Evolutionary conservation across 2,113 vertebrate genomes (phyloP).

Genomic region (Coptodon rendalli): DNA sequence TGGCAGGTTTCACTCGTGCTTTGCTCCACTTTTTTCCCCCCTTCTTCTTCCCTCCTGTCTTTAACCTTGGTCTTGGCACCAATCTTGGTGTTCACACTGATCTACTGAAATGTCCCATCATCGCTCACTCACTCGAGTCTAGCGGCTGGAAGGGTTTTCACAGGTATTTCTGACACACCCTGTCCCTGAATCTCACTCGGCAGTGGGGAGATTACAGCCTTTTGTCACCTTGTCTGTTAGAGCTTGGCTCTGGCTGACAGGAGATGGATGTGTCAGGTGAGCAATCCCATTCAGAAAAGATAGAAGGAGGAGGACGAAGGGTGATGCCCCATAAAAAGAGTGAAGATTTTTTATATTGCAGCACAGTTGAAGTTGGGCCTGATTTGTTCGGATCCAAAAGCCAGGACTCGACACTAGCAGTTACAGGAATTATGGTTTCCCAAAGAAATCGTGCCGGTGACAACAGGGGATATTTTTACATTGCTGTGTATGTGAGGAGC

Average conservation of each 20-base stretch:
- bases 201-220: constrained; percentile 64
- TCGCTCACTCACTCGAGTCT: constrained; percentile 57
- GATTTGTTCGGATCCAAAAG: not conserved
- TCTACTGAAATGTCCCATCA: constrained; percentile 69
- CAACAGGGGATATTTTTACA: not conserved
- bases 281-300: constrained; percentile 30
- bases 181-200: constrained; percentile 48
- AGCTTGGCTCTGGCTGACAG: constrained; percentile 42
- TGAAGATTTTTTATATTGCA: constrained; percentile 15
- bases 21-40: not conserved
- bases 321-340: not conserved
- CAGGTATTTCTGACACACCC: constrained; percentile 70
- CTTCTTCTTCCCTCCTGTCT: not conserved
- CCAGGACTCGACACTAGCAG: not conserved
- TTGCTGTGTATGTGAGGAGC: not conserved
- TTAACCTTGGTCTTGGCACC: constrained; percentile 48
- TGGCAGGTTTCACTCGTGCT: constrained; percentile 38
- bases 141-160: constrained; percentile 42
- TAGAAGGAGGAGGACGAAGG: not conserved
- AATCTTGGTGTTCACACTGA: constrained; percentile 42
- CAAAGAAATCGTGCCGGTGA: not conserved
- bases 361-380: not conserved
- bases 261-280: constrained; percentile 54
- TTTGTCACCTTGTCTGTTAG: constrained; percentile 65
- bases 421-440: not conserved